Base-by-base conservation (phyloP, 2,113 vertebrate genomes). In the Tetraodon nigroviridis region DNA sequence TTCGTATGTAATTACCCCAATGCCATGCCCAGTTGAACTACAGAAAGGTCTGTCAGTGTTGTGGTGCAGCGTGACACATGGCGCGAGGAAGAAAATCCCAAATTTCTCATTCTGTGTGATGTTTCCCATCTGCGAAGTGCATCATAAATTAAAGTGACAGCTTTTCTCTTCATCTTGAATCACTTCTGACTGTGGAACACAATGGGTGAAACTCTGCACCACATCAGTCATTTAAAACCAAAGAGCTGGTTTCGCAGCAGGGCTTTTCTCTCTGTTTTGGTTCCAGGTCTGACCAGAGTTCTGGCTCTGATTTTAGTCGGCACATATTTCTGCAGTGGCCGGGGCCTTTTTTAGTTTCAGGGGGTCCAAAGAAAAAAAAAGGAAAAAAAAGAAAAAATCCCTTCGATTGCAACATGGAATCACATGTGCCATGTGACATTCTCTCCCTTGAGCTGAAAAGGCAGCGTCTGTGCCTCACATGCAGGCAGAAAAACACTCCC, bases 271-370 rank as follows among this genome's bases (percentile, higher is more conserved):
- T 89, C 84, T 87, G 81, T 83, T 81, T 80, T 18, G 56, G 46
- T 64, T 86, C 84, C 81, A 84, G 83, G 84, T 84, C 78, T 75
- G 84, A 81, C 81, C 81, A 84, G 62, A 83, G 73, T 69, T 69
- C 81, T 80, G 82, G 79, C 49, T 88, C 84, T 87, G 85, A 88
- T 90, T 89, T 86, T 86, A 78, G 84, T 86, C 83, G 86, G 55
- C 68, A 80, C 77, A 84, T 85, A 84, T 72, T 77, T 73, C 82
- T 79, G 79, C 77, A 83, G 73, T 73, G 61, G 82, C 78, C 58
- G 19, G 54, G 55, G 66, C 73, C 24, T 27, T 78, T 78, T 79
- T 82, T 79, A 81, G 68, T 78, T 78, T 81, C 73, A 41, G 32
- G 49, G 46, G 3, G 24, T 18, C 11, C 32, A 8, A 32, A 3